These are phyloP conservation scores for Callionymus lyra DNA, from an alignment of 2,113 vertebrate species.

Conservation along the genomic window DNA sequence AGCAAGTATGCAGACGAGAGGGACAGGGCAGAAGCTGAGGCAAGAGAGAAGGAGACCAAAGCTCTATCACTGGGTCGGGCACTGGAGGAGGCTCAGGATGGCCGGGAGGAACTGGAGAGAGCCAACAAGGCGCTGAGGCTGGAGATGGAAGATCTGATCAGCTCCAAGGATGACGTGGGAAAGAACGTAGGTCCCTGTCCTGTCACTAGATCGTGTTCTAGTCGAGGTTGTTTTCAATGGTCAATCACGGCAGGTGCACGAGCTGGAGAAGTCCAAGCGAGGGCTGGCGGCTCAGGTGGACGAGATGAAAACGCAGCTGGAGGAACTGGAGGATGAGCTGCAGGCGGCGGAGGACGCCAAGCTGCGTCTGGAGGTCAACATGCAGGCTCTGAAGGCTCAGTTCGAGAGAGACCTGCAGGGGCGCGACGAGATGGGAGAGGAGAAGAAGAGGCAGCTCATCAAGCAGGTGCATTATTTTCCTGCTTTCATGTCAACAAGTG, in stretches of 20 bases:
- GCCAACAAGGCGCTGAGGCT: constrained; percentile 78
- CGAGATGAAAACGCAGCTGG: constrained; percentile 92
- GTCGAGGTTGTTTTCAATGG: too few relatives aligned
- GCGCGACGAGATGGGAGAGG: constrained; percentile 88
- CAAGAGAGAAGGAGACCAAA: constrained; percentile 89
- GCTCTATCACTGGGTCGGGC: constrained; percentile 80
- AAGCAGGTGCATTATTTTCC: constrained; percentile 74
- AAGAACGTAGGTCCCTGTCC: constrained; percentile 85
- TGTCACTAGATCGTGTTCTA: neutral
- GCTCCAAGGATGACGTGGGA: constrained; percentile 93
- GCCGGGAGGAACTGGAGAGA: constrained; percentile 84
- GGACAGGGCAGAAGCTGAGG: constrained; percentile 88
- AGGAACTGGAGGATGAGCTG: constrained; percentile 91
- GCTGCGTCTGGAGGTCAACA: constrained; percentile 90
- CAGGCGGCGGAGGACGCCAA: constrained; percentile 92
- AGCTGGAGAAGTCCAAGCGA: constrained; percentile 90
- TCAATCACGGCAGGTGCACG: constrained; percentile 74
- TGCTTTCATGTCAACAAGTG: neutral
- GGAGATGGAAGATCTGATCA: constrained; percentile 94
- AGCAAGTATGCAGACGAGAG: constrained; percentile 86
- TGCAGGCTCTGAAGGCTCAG: constrained; percentile 90
- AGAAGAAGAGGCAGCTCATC: constrained; percentile 85
- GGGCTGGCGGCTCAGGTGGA: constrained; percentile 86
- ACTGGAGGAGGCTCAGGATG: constrained; percentile 80
- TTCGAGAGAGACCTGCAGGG: constrained; percentile 86